phyloP scores from a whole-genome alignment of 2,113 vertebrate genomes.

The Galbula dea region DNA sequence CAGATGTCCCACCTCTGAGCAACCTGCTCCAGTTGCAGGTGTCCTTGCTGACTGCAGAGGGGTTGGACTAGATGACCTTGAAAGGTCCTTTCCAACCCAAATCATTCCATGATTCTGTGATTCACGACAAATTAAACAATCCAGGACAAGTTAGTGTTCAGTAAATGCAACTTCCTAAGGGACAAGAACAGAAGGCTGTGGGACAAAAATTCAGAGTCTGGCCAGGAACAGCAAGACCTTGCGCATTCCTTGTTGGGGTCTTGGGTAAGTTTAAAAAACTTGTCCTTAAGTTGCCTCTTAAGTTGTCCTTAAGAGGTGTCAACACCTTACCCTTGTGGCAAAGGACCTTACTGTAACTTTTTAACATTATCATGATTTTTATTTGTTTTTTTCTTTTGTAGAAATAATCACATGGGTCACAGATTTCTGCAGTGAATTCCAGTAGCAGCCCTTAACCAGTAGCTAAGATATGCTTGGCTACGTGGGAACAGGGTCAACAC shows the following conservation, averaged over 20 bases:
- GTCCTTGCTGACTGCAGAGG: background rate
- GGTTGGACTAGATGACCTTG: background rate
- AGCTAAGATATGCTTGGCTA: constrained; percentile 30
- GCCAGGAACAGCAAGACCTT: background rate
- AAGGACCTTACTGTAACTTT: background rate
- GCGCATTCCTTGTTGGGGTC: background rate
- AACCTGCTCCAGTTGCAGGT: background rate
- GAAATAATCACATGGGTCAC: constrained; percentile 62
- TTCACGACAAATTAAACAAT: background rate
- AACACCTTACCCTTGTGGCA: background rate
- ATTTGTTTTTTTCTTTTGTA: constrained; percentile 57
- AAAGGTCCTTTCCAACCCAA: background rate
- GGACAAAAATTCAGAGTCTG: background rate
- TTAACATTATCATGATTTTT: constrained; percentile 1
- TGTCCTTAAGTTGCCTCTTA: background rate
- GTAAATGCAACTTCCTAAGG: background rate
- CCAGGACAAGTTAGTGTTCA: background rate
- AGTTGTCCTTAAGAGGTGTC: no score
- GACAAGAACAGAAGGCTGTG: background rate
- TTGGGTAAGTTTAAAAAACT: background rate
- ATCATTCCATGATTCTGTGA: background rate
- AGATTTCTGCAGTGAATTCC: constrained; percentile 56
- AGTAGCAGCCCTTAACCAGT: constrained; percentile 49
- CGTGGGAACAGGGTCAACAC: background rate
- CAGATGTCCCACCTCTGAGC: background rate